Evolutionary conservation across 2,113 vertebrate genomes (phyloP).

Genomic region (Aspiorhynchus laticeps): DNA sequence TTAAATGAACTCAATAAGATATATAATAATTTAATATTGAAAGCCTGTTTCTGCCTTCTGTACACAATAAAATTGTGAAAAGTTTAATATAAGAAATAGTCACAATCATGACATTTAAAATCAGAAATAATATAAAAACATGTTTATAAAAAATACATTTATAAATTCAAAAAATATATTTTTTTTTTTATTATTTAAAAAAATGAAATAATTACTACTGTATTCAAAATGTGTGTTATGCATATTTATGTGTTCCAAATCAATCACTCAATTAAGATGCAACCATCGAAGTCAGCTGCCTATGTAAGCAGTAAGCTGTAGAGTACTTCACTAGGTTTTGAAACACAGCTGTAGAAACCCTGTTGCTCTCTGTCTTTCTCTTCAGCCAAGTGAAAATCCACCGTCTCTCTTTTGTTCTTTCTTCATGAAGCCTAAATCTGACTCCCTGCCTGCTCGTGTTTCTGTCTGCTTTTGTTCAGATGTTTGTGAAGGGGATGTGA

Average conservation of each 20-base stretch:
- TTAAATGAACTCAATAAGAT: no score
- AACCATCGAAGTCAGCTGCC: not conserved
- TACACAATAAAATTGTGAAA: not conserved
- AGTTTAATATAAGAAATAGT: not conserved
- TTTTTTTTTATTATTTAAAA: not conserved
- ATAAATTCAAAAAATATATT: no score
- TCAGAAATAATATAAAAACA: not conserved
- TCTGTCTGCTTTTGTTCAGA: conserved; percentile 21
- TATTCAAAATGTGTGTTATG: not conserved
- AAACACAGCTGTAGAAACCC: not conserved
- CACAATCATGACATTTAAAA: not conserved
- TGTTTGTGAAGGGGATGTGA: conserved; percentile 24
- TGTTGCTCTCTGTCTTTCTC: not conserved
- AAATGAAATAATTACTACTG: not conserved
- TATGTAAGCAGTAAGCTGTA: not conserved
- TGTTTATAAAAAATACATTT: no score
- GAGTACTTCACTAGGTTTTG: not conserved
- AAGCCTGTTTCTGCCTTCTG: no score
- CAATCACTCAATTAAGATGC: not conserved
- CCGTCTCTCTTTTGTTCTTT: not conserved
- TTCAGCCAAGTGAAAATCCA: not conserved
- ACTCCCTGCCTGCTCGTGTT: not conserved
- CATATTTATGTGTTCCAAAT: not conserved
- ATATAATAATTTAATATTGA: no score
- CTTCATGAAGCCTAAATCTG: not conserved